phyloP scores from a whole-genome alignment of 2,797 vertebrate genomes.

The Onychomys torridus region DNA sequence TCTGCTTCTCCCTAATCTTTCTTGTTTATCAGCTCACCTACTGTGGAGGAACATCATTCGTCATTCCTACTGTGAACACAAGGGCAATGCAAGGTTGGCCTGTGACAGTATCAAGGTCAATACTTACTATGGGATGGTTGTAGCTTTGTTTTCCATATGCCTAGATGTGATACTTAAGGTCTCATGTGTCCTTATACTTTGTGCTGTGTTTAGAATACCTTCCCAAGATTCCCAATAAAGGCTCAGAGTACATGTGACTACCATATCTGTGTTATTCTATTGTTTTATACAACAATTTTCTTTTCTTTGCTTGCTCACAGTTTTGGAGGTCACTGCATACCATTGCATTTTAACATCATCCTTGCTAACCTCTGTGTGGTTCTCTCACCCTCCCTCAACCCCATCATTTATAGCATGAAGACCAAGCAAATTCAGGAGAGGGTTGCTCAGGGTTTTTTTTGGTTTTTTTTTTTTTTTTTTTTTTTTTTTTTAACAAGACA shows the following conservation, averaged over 20 bases:
- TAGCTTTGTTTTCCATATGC: slow-evolving; percentile 69
- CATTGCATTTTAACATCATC: slow-evolving; percentile 60
- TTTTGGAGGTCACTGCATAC: slow-evolving; percentile 35
- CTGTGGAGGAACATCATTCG: slow-evolving; percentile 15
- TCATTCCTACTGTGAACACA: slow-evolving; percentile 86
- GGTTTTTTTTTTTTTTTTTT: no score
- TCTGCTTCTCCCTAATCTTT: slow-evolving; percentile 65
- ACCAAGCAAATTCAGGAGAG: slow-evolving; percentile 62
- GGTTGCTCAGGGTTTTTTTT: slow-evolving; percentile 13
- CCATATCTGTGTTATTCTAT: slow-evolving; percentile 70
- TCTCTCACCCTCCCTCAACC: slow-evolving; percentile 59
- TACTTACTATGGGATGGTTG: slow-evolving; percentile 83
- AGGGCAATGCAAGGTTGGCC: slow-evolving; percentile 85
- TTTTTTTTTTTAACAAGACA: slow-evolving; percentile 4
- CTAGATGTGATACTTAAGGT: slow-evolving; percentile 55
- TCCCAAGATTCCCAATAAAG: slow-evolving; percentile 34
- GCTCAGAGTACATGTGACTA: slow-evolving; percentile 67
- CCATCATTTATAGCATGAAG: slow-evolving; percentile 60
- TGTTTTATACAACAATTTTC: slow-evolving; percentile 52
- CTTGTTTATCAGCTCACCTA: slow-evolving; percentile 67
- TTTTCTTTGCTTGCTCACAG: slow-evolving; percentile 52
- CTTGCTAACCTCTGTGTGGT: slow-evolving; percentile 72
- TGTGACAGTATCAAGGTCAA: slow-evolving; percentile 83
- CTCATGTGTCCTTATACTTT: slow-evolving; percentile 59
- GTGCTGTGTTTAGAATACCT: slow-evolving; percentile 56